Conservation (phyloP, 2,797 vertebrate genomes). For the Tangara arthus region DNA sequence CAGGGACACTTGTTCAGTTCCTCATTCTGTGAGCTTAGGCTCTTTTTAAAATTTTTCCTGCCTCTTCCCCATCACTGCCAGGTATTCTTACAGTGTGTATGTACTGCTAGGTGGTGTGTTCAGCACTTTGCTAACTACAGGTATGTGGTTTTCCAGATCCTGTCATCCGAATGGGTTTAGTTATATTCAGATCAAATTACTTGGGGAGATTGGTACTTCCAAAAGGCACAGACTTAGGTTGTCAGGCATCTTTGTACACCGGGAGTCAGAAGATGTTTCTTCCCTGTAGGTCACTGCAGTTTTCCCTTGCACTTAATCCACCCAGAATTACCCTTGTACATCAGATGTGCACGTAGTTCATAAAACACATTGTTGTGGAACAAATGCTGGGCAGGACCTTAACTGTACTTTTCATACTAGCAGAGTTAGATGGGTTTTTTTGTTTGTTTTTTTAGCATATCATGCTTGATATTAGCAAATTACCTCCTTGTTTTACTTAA, state of each 20-base stretch:
- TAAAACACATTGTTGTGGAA: neutral
- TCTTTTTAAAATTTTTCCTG: neutral
- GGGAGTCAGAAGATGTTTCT: neutral
- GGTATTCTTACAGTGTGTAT: neutral
- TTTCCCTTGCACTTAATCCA: neutral
- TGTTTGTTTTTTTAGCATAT: no score
- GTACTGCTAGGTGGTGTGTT: rapidly evolving
- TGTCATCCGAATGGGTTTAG: neutral
- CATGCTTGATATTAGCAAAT: neutral
- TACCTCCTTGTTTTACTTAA: neutral
- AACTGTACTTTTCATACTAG: neutral
- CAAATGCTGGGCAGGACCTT: neutral
- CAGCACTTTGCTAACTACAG: neutral
- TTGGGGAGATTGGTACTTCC: neutral
- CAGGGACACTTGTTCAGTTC: neutral
- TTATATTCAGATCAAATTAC: neutral
- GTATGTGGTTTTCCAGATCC: neutral
- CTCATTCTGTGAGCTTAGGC: neutral
- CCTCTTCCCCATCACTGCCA: neutral
- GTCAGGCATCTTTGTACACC: neutral
- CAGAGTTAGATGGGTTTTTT: neutral
- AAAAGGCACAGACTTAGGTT: neutral
- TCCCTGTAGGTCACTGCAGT: neutral
- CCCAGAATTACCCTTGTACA: neutral
- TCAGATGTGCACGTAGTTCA: neutral